phyloP scores from a whole-genome alignment of 2,888 invertebrate species.

The Parnassius apollo region DNA sequence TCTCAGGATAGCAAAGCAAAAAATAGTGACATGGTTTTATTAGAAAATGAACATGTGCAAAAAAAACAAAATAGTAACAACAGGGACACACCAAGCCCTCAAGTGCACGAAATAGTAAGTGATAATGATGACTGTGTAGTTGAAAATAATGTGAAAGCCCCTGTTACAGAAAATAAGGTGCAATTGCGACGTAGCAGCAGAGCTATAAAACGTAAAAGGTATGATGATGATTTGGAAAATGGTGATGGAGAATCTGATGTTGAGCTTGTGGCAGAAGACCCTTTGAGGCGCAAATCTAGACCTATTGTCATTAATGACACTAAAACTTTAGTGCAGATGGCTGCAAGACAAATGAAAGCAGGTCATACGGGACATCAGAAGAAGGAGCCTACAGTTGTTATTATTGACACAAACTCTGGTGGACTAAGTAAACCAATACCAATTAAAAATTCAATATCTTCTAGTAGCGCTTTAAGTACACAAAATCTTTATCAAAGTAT shows the following conservation, averaged over 20 bases:
- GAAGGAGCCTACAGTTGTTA: conserved; percentile 88
- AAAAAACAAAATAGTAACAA: conserved; percentile 49
- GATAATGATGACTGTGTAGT: conserved; percentile 73
- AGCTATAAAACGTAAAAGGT: conserved; percentile 77
- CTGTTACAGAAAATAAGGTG: conserved; percentile 40
- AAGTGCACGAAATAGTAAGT: conserved; percentile 66
- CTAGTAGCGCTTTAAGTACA: conserved; percentile 78
- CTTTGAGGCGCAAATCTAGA: conserved; percentile 58
- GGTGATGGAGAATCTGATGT: conserved; percentile 83
- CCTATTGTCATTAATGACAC: conserved; percentile 86
- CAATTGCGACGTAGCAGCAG: conserved; percentile 60
- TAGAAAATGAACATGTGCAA: conserved; percentile 45
- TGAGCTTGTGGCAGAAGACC: conserved; percentile 83
- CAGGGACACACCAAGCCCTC: conserved; percentile 46
- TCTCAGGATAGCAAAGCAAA: conserved; percentile 45
- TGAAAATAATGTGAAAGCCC: conserved; percentile 45
- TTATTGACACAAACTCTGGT: conserved; percentile 89
- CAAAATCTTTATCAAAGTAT: conserved; percentile 84
- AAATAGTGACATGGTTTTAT: conserved; percentile 45
- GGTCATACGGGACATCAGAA: conserved; percentile 59
- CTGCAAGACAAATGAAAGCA: conserved; percentile 74
- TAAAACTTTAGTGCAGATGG: conserved; percentile 85
- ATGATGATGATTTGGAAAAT: conserved; percentile 76
- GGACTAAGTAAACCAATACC: conserved; percentile 81
- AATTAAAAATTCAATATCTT: conserved; percentile 42